Percentiles rank a stretch among this genome's conserved stretches.
These are phyloP conservation scores for Diachasma alloeum DNA, from an alignment of 1,140 invertebrate genomes.

Conservation along the genomic window DNA sequence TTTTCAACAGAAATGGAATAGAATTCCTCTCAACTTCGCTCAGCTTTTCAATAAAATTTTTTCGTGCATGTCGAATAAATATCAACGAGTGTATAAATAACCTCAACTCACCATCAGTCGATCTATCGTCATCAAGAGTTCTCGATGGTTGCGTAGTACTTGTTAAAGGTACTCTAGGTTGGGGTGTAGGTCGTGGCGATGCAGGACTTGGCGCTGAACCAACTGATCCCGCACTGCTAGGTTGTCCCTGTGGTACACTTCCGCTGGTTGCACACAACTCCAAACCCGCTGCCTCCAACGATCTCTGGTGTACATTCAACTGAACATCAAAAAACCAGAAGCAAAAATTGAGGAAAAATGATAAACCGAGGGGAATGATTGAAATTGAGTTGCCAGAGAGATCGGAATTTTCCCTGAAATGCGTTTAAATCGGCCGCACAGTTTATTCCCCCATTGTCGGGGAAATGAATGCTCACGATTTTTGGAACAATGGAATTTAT, in stretches of 20 bases:
- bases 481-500: conserved; percentile 39
- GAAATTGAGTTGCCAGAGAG: neutral
- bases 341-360: neutral
- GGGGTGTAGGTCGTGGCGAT: conserved; percentile 61
- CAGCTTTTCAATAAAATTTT: too few relatives aligned
- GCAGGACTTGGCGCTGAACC: conserved; percentile 63
- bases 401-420: neutral
- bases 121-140: conserved; percentile 61
- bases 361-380: neutral
- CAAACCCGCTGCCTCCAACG: conserved; percentile 58
- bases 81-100: too few relatives aligned
- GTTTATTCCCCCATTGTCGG: conserved; percentile 23
- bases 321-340: conserved; percentile 33
- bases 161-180: conserved; percentile 54
- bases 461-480: conserved; percentile 28
- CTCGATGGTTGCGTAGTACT: conserved; percentile 60
- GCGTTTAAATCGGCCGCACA: neutral
- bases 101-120: conserved; percentile 57
- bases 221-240: conserved; percentile 61
- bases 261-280: conserved; percentile 58
- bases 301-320: conserved; percentile 63
- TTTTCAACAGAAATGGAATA: too few relatives aligned
- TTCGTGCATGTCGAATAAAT: too few relatives aligned
- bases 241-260: conserved; percentile 62
- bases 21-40: too few relatives aligned